These are phyloP conservation scores for Sphaeramia orbicularis DNA, from an alignment of 2,797 vertebrate genomes.

Conservation along the genomic window DNA sequence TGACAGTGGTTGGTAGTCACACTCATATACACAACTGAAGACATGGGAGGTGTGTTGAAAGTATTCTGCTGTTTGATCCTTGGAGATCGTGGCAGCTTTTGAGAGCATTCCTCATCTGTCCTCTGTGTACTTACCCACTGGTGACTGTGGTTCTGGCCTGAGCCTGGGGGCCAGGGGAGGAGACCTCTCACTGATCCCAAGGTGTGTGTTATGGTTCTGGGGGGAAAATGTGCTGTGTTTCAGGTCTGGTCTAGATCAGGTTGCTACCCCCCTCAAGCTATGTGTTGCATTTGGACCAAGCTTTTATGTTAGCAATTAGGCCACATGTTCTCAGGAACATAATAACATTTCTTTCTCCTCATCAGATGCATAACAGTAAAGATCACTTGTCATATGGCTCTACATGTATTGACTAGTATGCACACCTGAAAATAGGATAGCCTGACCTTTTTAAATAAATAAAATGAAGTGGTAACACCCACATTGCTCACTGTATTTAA, in stretches of 20 bases:
- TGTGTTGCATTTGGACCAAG: conserved; percentile 60
- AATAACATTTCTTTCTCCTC: conserved; percentile 12
- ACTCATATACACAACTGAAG: conserved; percentile 19
- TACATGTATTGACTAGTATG: conserved; percentile 1
- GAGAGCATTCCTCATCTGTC: conserved; percentile 35
- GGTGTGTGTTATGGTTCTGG: conserved; percentile 75
- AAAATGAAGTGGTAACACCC: conserved; percentile 15
- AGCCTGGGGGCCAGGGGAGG: conserved; percentile 29
- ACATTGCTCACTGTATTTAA: not conserved
- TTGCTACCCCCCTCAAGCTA: conserved; percentile 46
- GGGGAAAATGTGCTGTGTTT: conserved; percentile 70
- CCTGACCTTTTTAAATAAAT: conserved; percentile 1
- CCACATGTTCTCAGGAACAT: conserved; percentile 28
- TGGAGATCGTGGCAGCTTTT: conserved; percentile 32
- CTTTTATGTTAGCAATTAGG: conserved; percentile 37
- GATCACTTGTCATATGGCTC: not conserved
- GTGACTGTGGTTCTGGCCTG: conserved; percentile 37
- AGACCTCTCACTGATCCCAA: conserved; percentile 54
- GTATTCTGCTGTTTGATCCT: conserved; percentile 60
- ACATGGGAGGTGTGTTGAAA: conserved; percentile 57
- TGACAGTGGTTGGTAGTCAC: conserved; percentile 32
- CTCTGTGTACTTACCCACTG: conserved; percentile 46
- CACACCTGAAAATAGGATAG: not conserved
- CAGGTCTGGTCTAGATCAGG: conserved; percentile 70
- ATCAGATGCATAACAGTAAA: conserved; percentile 13